These are phyloP conservation scores for Anodontia alba DNA, from an alignment of 2,888 invertebrate species.

Conservation along the genomic window DNA sequence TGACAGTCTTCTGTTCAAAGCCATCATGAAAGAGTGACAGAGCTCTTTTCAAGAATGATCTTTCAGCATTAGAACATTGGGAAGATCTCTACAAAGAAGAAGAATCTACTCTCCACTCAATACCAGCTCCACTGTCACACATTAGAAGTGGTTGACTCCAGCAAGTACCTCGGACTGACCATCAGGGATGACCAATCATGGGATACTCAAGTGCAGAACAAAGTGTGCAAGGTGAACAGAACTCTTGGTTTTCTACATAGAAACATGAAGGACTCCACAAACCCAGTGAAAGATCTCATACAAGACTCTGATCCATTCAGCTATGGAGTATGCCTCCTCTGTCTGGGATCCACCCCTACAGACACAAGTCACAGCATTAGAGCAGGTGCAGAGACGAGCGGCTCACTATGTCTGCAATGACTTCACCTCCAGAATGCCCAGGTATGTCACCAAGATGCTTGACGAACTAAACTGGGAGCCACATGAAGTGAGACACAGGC, in stretches of 20 bases:
- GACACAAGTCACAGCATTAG: neutral
- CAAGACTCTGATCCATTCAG: neutral
- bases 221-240: neutral
- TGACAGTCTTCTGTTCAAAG: too few relatives aligned
- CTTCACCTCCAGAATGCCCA: too few relatives aligned
- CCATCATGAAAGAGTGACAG: neutral
- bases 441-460: too few relatives aligned
- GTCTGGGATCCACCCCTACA: neutral
- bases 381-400: too few relatives aligned
- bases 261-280: neutral
- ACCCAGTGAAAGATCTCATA: neutral
- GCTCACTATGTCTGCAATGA: too few relatives aligned
- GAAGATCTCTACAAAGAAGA: too few relatives aligned
- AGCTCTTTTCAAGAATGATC: neutral
- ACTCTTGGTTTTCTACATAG: neutral
- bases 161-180: neutral
- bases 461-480: too few relatives aligned
- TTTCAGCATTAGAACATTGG: neutral
- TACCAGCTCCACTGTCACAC: neutral
- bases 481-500: neutral
- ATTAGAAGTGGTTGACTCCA: neutral
- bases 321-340: neutral
- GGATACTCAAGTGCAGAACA: too few relatives aligned
- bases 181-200: constrained; percentile 5
- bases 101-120: neutral